Percentiles rank a stretch among this genome's conserved stretches.
These are phyloP conservation scores for Liolophura sinensis DNA, from an alignment of 1,140 invertebrate genomes.

Conservation along the genomic window DNA sequence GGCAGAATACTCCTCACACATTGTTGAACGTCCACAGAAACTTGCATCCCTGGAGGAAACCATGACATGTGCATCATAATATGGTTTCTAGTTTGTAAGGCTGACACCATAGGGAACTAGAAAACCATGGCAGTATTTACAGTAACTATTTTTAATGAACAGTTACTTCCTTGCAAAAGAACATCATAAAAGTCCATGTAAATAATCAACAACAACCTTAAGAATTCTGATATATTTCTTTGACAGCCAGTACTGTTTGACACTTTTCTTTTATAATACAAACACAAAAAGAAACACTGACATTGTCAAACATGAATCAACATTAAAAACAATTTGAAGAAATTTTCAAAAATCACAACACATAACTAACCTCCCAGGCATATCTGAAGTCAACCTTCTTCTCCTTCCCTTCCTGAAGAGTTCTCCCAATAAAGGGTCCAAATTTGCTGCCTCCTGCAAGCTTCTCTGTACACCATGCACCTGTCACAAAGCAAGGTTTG, in stretches of 20 bases:
- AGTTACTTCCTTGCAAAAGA: too few relatives aligned
- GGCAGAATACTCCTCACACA: too few relatives aligned
- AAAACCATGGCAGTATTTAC: too few relatives aligned
- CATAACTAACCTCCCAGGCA: slow-evolving; percentile 40
- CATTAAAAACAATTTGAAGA: not conserved
- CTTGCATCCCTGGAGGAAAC: too few relatives aligned
- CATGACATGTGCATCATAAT: too few relatives aligned
- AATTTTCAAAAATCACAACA: not conserved
- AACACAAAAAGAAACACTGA: not conserved
- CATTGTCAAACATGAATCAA: not conserved
- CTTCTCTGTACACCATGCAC: slow-evolving; percentile 25
- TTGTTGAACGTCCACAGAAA: too few relatives aligned
- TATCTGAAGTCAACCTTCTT: slow-evolving; percentile 33
- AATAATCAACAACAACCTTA: not conserved
- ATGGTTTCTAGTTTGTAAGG: too few relatives aligned
- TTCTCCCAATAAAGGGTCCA: slow-evolving; percentile 40
- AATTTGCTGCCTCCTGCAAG: slow-evolving; percentile 30
- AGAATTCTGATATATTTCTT: not conserved
- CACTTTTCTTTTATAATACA: not conserved
- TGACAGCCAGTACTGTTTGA: not conserved
- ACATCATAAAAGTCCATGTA: not conserved
- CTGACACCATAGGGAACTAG: too few relatives aligned
- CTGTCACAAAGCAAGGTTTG: slow-evolving; percentile 17
- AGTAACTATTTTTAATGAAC: too few relatives aligned
- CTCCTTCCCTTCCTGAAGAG: slow-evolving; percentile 26